phyloP scores from a whole-genome alignment of 2,113 vertebrate genomes.

The Myotis lucifugus region DNA sequence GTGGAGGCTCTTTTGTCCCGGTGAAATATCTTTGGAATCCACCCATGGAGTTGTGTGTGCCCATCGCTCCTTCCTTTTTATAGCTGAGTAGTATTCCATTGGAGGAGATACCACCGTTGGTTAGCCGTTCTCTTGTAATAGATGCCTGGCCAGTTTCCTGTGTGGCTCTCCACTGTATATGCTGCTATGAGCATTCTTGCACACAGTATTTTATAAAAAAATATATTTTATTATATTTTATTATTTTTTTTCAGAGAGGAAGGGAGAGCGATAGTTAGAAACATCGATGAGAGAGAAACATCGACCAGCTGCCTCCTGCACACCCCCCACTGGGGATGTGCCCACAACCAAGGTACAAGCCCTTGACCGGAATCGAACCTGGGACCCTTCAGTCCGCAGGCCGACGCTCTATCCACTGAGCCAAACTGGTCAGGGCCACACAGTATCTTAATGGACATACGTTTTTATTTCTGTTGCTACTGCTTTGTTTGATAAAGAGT shows the following conservation, averaged over 20 bases:
- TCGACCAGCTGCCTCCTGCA: no score
- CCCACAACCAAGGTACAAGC: no score
- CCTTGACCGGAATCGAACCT: no score
- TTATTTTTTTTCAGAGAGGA: no score
- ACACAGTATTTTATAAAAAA: rapidly evolving
- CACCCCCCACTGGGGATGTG: no score
- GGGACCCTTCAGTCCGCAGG: no score
- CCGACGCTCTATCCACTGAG: no score
- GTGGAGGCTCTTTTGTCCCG: neutral
- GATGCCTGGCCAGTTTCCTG: neutral
- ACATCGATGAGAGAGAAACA: no score
- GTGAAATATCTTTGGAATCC: neutral
- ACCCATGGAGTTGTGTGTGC: neutral
- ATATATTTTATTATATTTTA: no score
- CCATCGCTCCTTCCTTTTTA: neutral
- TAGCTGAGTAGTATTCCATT: neutral
- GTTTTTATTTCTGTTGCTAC: neutral
- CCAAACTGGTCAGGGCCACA: no score
- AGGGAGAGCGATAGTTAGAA: no score
- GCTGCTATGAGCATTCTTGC: neutral
- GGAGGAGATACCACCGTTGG: rapidly evolving
- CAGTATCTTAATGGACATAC: neutral
- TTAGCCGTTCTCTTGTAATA: neutral
- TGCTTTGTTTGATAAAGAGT: neutral
- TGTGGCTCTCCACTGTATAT: rapidly evolving